Evolutionary conservation across 2,888 invertebrate genomes (phyloP), one percentile per base, ranked within the genome.

Genomic region (Drosophila austrosaltans): DNA sequence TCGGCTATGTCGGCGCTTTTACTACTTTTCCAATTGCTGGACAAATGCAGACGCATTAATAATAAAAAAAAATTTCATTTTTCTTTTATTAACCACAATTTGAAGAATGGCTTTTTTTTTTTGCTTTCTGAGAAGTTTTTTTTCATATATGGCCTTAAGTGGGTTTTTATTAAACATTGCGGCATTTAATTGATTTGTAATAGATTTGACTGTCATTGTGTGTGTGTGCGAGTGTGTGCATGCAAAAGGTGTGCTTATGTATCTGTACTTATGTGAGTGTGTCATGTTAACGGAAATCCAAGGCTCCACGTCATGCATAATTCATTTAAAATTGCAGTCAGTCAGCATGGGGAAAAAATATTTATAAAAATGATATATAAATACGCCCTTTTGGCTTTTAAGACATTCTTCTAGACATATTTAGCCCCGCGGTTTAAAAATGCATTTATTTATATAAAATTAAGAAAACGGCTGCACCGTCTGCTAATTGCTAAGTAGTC

Each of bases 161-260:
- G 87, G 69, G 75, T 82, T 83, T 83, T 83, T 83, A 87, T 87
- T 83, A 76, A 76, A 44, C 78, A 81, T 84, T 85, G 80, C 72
- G 72, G 78, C 81, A 74, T 87, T 87, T 85, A 85, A 85, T 85
- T 87, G 87, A 87, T 87, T 82, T 82, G 87, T 85, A 85, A 85
- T 85, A 85, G 78, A 85, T 63, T 75, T 63, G 59, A 63, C 28
- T 71, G 56, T 60, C 58, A 60, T 40, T 53, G 44, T 63, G 12
- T 60, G 40, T 62, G 53, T 65, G 8, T 63, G 48, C 56, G 36
- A 64, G 22, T 66, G 40, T 39, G 36, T 32, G 20, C 28, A 73
- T 78, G 76, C 71, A 75, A 73, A 72, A 80, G 80, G 80, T 79
- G 81, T 80, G 76, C 60, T 65, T 16, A 48, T 72, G 58, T 65